Percentiles rank a stretch among this genome's conserved stretches.
Conservation (phyloP, 1,140 invertebrate species). For the Melipona quadrifasciata region DNA sequence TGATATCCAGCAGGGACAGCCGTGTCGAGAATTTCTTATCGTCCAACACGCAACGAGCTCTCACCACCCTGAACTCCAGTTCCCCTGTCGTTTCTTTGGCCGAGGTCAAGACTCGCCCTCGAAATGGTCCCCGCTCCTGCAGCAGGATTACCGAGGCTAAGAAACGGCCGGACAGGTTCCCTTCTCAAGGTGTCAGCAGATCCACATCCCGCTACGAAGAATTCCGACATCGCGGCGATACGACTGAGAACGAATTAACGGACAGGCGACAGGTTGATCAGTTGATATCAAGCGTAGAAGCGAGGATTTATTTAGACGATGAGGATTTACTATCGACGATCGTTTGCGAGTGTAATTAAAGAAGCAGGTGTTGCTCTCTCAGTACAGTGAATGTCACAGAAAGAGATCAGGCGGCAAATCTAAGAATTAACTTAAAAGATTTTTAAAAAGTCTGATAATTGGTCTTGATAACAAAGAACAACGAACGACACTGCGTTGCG, state of each 20-base stretch:
- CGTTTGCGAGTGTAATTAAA: no score
- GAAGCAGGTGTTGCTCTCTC: no score
- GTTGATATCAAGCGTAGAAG: background rate
- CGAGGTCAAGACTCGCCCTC: constrained; percentile 15
- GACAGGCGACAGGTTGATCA: constrained; percentile 8
- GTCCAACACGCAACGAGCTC: background rate
- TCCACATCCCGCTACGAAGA: background rate
- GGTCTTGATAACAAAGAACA: no score
- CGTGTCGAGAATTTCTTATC: background rate
- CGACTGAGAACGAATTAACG: background rate
- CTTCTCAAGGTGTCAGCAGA: background rate
- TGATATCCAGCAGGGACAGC: background rate
- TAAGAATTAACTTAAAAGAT: no score
- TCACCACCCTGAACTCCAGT: background rate
- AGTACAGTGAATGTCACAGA: no score
- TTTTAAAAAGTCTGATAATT: no score
- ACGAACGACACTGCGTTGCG: no score
- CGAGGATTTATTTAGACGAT: background rate
- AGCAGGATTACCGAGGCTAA: background rate
- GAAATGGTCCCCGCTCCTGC: background rate
- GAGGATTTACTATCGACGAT: no score
- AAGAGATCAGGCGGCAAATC: no score
- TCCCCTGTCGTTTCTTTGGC: constrained; percentile 22
- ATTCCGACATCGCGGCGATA: background rate
- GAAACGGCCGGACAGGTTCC: background rate